Evolutionary conservation across 2,797 vertebrate species (phyloP).

Genomic region (Eremophila alpestris): DNA sequence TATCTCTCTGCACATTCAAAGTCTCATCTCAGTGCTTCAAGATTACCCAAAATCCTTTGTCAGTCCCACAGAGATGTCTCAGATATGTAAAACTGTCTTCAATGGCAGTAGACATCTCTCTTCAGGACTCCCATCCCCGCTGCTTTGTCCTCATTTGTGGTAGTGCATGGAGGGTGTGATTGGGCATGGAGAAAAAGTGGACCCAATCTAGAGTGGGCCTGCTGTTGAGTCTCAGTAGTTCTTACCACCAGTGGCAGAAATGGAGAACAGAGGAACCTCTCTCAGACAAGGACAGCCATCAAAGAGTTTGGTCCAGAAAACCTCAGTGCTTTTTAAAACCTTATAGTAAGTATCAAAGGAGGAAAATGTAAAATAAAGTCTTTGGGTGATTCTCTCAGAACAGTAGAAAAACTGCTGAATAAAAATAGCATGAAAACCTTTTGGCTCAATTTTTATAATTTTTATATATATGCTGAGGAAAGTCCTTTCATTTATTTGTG

Average conservation of each 20-base stretch:
- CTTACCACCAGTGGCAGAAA: neutral
- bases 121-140: neutral
- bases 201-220: too few species aligned
- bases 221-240: neutral
- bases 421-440: neutral
- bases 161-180: neutral
- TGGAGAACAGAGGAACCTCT: neutral
- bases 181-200: neutral
- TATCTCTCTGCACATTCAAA: neutral
- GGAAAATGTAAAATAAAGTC: neutral
- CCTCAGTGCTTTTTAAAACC: neutral
- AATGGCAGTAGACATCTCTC: neutral
- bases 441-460: neutral
- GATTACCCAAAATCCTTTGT: neutral
- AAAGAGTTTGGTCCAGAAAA: neutral
- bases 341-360: neutral
- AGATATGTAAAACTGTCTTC: neutral
- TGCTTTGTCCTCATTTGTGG: neutral
- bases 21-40: neutral
- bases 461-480: neutral
- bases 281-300: neutral
- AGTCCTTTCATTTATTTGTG: neutral
- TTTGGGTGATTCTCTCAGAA: neutral
- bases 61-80: rapidly evolving
- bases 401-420: neutral